Base-by-base conservation (phyloP, 2,888 invertebrate species). In the Halocaridina rubra region DNA sequence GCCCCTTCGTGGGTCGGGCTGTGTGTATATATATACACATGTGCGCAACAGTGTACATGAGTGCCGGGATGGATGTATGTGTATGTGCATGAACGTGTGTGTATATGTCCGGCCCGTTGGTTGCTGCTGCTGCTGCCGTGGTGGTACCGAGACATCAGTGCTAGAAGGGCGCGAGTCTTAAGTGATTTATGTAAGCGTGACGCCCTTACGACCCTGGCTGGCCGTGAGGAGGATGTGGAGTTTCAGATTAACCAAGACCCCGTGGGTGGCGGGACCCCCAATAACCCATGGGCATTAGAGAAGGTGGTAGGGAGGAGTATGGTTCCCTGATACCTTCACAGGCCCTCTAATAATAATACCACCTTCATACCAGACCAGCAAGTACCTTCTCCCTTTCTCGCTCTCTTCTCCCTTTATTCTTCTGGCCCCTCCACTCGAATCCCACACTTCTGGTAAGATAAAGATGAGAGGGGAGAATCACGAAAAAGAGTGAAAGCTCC, bases 171-270 rank as follows among this genome's bases (percentile, higher is more conserved):
- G 82, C 78, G 82, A 82, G 82, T 82, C 82, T 82, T 82, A 82
- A 82, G 82, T 82, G 82, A 82, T 82, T 82, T 82, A 82, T 82
- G 82, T 82, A 82, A 82, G 82, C 82, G 82, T 82, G 82, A 82
- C 82, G 82, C 82, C 82, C 82, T 82, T 82, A 82, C 82, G 82
- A 85, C 82, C 82, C 81, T 84, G 82, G 82, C 85, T 81, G 76
- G 85, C 85, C 82, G 87, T 80, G 85, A 85, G 80, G 82, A 87
- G 87, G 87, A 87, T 87, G 87, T 87, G 87, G 87, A 81, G 85
- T 87, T 85, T 87, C 87, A 87, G 87, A 87, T 87, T 87, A 87
- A 87, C 87, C 85, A 85, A 71, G 85, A 76, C 85, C 53, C 53
- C 75, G 87, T 87, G 87, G 85, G 87, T 87, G 85, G 87, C 85